phyloP scores from a whole-genome alignment of 2,113 vertebrate genomes.

The Oplegnathus fasciatus region DNA sequence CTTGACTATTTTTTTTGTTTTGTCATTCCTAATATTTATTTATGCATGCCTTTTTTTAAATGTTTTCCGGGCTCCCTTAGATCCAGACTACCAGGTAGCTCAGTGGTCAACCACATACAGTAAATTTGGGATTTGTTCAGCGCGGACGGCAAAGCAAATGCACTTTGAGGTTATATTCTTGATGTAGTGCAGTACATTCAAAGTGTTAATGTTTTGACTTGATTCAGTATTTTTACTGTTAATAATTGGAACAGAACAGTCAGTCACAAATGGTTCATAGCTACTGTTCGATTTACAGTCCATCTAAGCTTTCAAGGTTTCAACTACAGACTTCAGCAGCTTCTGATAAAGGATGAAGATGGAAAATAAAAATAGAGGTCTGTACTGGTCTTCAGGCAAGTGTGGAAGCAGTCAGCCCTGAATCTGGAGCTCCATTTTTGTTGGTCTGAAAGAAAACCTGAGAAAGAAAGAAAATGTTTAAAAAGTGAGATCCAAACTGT shows the following conservation, averaged over 20 bases:
- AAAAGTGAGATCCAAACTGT: too few relatives aligned
- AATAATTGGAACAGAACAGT: neutral
- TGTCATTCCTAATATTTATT: neutral
- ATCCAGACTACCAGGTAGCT: neutral
- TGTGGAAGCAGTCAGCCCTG: neutral
- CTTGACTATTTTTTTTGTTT: neutral
- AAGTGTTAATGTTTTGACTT: too few relatives aligned
- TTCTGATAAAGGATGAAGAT: neutral
- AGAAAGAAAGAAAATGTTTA: neutral
- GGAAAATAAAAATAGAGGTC: neutral
- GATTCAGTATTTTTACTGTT: neutral
- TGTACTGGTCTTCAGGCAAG: slow-evolving; percentile 3
- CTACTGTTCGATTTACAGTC: neutral
- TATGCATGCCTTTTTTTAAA: neutral
- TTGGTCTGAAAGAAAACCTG: slow-evolving; percentile 6
- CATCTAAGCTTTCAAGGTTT: neutral
- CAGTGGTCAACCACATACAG: too few relatives aligned
- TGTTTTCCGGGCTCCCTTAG: too few relatives aligned
- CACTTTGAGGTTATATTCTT: too few relatives aligned
- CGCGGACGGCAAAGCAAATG: neutral
- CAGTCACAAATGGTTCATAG: neutral
- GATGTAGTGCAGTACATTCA: too few relatives aligned
- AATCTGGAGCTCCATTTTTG: neutral
- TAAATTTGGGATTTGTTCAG: neutral
- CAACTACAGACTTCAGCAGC: neutral